A percentile compares a stretch with the other conserved stretches of the same genome.
phyloP scores from a whole-genome alignment of 2,113 vertebrate genomes.

The Eonycteris spelaea region DNA sequence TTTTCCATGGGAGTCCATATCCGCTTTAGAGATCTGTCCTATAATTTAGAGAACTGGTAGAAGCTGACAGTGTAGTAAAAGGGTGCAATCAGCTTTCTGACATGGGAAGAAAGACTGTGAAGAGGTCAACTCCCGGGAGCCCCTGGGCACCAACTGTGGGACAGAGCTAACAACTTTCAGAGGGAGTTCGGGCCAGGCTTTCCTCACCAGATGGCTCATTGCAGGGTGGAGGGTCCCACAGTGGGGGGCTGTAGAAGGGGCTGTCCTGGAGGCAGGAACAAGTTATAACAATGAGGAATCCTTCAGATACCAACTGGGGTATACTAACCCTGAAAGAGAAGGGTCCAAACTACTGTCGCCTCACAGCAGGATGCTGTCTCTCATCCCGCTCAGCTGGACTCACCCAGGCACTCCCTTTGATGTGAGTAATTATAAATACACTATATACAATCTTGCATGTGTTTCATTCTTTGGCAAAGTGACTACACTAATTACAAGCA shows the following conservation, averaged over 20 bases:
- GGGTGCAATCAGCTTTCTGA: conserved; percentile 40
- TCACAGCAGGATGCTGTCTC: conserved; percentile 46
- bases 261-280: conserved; percentile 33
- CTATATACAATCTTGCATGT: conserved; percentile 36
- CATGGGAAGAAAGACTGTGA: conserved; percentile 22
- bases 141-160: conserved; percentile 32
- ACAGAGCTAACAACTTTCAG: conserved; percentile 63
- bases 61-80: conserved; percentile 50
- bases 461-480: conserved; percentile 43
- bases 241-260: background rate
- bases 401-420: background rate
- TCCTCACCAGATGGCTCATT: conserved; percentile 63
- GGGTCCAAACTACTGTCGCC: conserved; percentile 50
- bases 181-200: conserved; percentile 28
- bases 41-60: conserved; percentile 5
- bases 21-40: conserved; percentile 44
- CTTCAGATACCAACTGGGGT: conserved; percentile 47
- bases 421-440: conserved; percentile 41
- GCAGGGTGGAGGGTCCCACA: background rate
- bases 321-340: background rate
- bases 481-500: conserved; percentile 28
- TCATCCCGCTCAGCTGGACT: conserved; percentile 42
- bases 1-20: background rate
- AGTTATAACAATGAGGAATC: conserved; percentile 3
- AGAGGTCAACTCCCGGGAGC: conserved; percentile 5